Base-by-base conservation (phyloP, 1,140 invertebrate species). In the Subanguina moxae region DNA sequence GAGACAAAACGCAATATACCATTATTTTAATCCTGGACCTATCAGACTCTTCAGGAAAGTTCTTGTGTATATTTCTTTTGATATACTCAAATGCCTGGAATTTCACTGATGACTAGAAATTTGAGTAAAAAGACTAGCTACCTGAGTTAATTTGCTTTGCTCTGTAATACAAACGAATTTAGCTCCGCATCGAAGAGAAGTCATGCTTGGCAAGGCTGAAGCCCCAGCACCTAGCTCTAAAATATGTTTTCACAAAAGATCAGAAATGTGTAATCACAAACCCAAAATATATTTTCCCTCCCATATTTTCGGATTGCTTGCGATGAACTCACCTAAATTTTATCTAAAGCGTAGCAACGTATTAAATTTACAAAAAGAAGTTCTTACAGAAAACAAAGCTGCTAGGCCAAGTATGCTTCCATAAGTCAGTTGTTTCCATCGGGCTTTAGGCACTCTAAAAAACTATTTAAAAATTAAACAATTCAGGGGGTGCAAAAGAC, bases 401-500 rank as follows among this genome's bases (percentile, higher is more conserved):
- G 32, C 69, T 71, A 11, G 69, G 69, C 69, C 69, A 71, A 1
- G 58, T 71, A 25, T 71, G 69, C 32, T 71, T 38, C 71, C 69
- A 71, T 58, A 71, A 23, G 27, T 74, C 38, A 15, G n/a, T 28
- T 28, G 45, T 71, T 67, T 46, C 11, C 58, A 61, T 61, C 5
- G 27, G 13, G n/a, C 58, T 3, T 21, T 25, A 30, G 28, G 8
- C 3, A 5, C 27, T 61, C 58, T 3, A 61, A 61, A 25, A 61
- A 61, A 32, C 3, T 13, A 58, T 45, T 21, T 52, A 52, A 52
- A 19, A 52, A 5, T 19, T 52, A 45, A 13, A 45, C 11, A 45
- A n/a, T 45, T n/a, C n/a, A n/a, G n/a, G n/a, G n/a, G n/a, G n/a
- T n/a, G n/a, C n/a, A n/a, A n/a, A n/a, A n/a, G n/a, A n/a, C n/a